Evolutionary conservation across 2,797 vertebrate genomes (phyloP).

Genomic region (Oreochromis mossambicus): DNA sequence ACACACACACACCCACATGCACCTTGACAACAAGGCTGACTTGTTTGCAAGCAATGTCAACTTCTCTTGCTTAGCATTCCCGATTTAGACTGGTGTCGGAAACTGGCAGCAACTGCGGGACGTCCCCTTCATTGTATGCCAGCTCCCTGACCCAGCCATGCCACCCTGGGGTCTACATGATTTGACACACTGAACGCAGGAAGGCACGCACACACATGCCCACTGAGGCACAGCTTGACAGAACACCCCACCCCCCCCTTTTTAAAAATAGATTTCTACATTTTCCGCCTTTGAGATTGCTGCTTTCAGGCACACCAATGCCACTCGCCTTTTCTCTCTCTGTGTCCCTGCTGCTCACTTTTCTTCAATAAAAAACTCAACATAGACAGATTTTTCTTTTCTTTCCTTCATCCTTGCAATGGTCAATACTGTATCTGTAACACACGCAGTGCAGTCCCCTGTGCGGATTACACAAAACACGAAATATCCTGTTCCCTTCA

Average conservation of each 20-base stretch:
- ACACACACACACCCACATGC: neutral
- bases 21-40: slow-evolving; percentile 43
- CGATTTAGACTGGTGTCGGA: slow-evolving; percentile 57
- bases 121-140: slow-evolving; percentile 55
- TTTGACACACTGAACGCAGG: slow-evolving; percentile 20
- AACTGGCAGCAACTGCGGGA: slow-evolving; percentile 54
- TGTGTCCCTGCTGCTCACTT: slow-evolving; percentile 4
- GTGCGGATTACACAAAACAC: neutral
- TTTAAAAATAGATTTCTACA: neutral
- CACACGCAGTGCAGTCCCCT: neutral
- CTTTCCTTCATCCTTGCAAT: neutral
- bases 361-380: neutral
- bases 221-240: neutral
- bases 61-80: slow-evolving; percentile 35
- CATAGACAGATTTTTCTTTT: neutral
- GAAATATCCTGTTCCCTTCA: neutral
- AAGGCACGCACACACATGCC: neutral
- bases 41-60: slow-evolving; percentile 31
- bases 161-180: slow-evolving; percentile 31
- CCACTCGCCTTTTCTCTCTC: neutral
- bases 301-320: neutral
- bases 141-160: slow-evolving; percentile 42
- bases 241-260: neutral
- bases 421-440: neutral
- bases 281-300: neutral